Evolutionary conservation across 2,797 vertebrate genomes (phyloP).

Genomic region (Galago senegalensis): DNA sequence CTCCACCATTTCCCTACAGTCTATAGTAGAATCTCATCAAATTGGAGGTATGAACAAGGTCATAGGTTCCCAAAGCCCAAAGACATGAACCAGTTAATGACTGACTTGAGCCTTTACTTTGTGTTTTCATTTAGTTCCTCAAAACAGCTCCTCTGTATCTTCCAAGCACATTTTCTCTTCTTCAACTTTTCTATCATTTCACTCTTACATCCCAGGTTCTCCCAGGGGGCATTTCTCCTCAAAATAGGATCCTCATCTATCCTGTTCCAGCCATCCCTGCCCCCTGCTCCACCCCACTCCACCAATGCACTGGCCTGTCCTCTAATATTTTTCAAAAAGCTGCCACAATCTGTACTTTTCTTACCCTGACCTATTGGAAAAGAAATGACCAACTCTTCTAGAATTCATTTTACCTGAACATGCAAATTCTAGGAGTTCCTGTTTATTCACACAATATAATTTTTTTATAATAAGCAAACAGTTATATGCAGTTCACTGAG

Average conservation of each 20-base stretch:
- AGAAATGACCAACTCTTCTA: background rate
- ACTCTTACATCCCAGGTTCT: background rate
- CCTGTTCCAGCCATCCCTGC: background rate
- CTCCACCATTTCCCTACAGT: background rate
- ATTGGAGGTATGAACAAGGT: background rate
- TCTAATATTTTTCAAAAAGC: background rate
- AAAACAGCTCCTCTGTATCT: background rate
- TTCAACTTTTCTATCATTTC: background rate
- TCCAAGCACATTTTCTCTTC: background rate
- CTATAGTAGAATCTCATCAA: background rate
- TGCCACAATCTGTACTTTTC: background rate
- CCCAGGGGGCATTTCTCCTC: background rate
- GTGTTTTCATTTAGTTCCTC: background rate
- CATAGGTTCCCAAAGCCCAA: background rate
- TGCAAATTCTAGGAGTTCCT: background rate
- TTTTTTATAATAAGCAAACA: background rate
- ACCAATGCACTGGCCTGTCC: background rate
- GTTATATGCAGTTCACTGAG: background rate
- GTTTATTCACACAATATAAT: background rate
- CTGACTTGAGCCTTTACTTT: background rate
- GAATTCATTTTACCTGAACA: background rate
- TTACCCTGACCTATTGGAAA: background rate
- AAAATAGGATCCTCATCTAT: background rate
- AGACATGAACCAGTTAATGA: background rate
- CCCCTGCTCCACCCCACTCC: background rate